These are phyloP conservation scores for Lepas anatifera DNA, from an alignment of 2,888 invertebrate genomes.

Conservation along the genomic window DNA sequence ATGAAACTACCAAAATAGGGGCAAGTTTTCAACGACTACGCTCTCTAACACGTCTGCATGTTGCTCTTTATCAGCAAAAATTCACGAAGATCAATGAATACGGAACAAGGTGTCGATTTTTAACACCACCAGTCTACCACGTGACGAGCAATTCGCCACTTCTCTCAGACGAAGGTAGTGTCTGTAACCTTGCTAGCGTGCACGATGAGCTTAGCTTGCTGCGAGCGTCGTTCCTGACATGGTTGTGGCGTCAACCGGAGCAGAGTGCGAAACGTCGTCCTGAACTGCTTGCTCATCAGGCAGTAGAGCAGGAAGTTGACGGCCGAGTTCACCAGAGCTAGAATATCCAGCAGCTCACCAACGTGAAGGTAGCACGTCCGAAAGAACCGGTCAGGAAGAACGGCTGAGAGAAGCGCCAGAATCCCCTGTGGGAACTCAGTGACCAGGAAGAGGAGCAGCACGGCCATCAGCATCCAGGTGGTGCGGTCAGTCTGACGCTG, in stretches of 20 bases:
- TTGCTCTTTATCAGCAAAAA: too few relatives aligned
- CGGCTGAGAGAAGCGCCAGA: conserved; percentile 57
- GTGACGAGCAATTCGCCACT: too few relatives aligned
- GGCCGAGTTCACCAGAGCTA: conserved; percentile 80
- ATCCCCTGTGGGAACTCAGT: conserved; percentile 34
- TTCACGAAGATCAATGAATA: too few relatives aligned
- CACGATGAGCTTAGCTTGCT: too few relatives aligned
- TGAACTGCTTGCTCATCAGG: conserved; percentile 85
- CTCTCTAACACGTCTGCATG: too few relatives aligned
- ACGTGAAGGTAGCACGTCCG: conserved; percentile 28
- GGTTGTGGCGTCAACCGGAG: background rate
- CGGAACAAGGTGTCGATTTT: too few relatives aligned
- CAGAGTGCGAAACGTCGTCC: conserved; percentile 38
- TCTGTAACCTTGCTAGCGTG: too few relatives aligned
- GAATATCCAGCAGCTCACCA: conserved; percentile 73
- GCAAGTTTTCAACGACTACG: too few relatives aligned
- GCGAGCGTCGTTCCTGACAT: too few relatives aligned
- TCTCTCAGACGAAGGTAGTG: too few relatives aligned
- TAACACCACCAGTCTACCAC: too few relatives aligned
- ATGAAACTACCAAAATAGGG: too few relatives aligned
- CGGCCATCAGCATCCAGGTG: conserved; percentile 24
- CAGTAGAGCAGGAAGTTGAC: conserved; percentile 90
- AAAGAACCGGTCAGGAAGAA: conserved; percentile 66
- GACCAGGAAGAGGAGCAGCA: conserved; percentile 25
- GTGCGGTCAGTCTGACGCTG: conserved; percentile 23